These are phyloP conservation scores for Elephas maximus DNA, from an alignment of 2,113 vertebrate species.

Conservation along the genomic window DNA sequence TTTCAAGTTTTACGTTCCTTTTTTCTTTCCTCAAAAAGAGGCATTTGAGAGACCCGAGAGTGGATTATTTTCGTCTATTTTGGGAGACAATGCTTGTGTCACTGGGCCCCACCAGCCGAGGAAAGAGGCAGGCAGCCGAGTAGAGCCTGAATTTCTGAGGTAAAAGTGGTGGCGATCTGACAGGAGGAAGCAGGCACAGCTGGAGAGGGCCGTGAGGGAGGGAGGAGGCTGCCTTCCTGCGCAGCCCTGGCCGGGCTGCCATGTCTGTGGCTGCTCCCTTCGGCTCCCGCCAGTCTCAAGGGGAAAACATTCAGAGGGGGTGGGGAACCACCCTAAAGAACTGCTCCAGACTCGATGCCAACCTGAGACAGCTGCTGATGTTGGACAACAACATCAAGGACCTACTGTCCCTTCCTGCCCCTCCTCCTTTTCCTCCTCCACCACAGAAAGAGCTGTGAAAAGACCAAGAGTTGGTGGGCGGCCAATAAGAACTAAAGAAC, in stretches of 20 bases:
- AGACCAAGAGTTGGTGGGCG: slow-evolving; percentile 91
- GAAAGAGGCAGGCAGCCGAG: background rate
- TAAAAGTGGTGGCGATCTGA: background rate
- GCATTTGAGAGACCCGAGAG: slow-evolving; percentile 35
- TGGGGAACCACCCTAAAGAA: slow-evolving; percentile 85
- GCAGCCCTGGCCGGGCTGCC: background rate
- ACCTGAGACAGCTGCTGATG: slow-evolving; percentile 92
- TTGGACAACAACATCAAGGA: slow-evolving; percentile 89
- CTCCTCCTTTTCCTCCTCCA: slow-evolving; percentile 87
- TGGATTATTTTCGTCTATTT: slow-evolving; percentile 75
- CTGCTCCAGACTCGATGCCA: slow-evolving; percentile 88
- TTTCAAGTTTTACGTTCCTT: slow-evolving; percentile 70
- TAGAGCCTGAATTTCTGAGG: background rate
- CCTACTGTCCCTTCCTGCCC: slow-evolving; percentile 91
- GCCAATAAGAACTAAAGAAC: slow-evolving; percentile 93
- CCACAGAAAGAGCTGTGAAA: slow-evolving; percentile 91
- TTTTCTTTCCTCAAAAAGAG: slow-evolving; percentile 71
- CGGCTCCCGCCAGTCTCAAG: slow-evolving; percentile 78
- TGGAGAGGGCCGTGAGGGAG: background rate
- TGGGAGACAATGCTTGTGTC: slow-evolving; percentile 66
- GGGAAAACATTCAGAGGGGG: background rate
- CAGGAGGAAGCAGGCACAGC: background rate
- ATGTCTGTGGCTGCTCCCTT: slow-evolving; percentile 64
- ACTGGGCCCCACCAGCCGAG: slow-evolving; percentile 55
- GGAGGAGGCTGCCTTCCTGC: background rate